Evolutionary conservation across 1,140 invertebrate genomes (phyloP).

Genomic region (Drosophila auraria): DNA sequence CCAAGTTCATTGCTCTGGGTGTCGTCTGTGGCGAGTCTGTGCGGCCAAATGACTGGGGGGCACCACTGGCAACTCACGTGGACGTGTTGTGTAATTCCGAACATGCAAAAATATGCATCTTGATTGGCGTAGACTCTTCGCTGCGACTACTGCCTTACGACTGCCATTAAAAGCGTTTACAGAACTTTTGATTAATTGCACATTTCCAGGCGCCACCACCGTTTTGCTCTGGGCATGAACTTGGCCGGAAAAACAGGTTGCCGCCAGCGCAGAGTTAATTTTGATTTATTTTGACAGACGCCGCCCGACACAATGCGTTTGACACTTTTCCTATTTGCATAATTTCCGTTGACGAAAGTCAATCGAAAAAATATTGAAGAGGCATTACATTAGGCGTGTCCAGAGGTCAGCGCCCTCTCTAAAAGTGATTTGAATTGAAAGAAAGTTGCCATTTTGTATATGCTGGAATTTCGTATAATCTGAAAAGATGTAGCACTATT

Average conservation of each 20-base stretch:
- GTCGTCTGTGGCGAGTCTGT: constrained; percentile 56
- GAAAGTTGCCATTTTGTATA: constrained; percentile 1
- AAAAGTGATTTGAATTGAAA: too few species aligned
- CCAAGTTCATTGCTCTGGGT: constrained; percentile 73
- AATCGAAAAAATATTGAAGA: constrained; percentile 7
- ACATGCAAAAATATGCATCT: constrained; percentile 73
- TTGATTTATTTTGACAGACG: constrained; percentile 53
- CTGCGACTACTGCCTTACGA: constrained; percentile 7
- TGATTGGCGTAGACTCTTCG: constrained; percentile 60
- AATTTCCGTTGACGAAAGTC: constrained; percentile 24
- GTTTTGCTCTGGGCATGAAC: constrained; percentile 29
- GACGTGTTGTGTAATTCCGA: constrained; percentile 65
- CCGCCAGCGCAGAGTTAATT: constrained; percentile 26
- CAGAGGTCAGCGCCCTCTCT: constrained; percentile 13
- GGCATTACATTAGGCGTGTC: not conserved
- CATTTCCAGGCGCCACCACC: constrained; percentile 51
- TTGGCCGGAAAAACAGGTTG: constrained; percentile 58
- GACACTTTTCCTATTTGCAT: constrained; percentile 69
- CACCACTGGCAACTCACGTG: constrained; percentile 53
- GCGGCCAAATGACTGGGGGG: constrained; percentile 8
- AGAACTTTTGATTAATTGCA: constrained; percentile 73
- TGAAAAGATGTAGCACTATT: not conserved
- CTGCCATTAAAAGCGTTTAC: constrained; percentile 45
- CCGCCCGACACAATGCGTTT: constrained; percentile 49
- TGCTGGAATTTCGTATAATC: too few species aligned